Evolutionary conservation across 92 coral and sea anemone species (phyloP).

Genomic region (Montipora capitata): DNA sequence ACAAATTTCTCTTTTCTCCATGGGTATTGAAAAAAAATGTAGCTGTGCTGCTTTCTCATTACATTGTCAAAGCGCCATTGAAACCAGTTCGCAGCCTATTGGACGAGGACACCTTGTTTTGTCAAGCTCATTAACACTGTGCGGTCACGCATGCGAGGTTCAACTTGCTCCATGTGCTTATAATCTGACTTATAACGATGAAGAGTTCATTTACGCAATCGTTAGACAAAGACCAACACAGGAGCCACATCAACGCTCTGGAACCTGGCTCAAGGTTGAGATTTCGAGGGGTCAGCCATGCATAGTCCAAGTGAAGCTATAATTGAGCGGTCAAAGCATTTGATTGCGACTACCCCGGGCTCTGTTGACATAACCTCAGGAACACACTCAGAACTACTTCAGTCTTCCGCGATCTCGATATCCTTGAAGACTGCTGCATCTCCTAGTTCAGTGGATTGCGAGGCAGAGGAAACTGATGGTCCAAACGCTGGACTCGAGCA

Average conservation of each 20-base stretch:
- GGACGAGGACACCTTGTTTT: constrained; percentile 62
- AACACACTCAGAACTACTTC: constrained; percentile 42
- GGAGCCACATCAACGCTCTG: constrained; percentile 1
- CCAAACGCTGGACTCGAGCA: constrained; percentile 79
- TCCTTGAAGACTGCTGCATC: constrained; percentile 42
- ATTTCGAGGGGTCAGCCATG: constrained; percentile 39
- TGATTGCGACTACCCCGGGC: constrained; percentile 15
- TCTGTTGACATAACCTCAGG: constrained; percentile 54
- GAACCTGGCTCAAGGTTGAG: constrained; percentile 20
- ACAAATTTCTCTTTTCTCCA: background rate
- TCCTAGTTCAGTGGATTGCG: constrained; percentile 58
- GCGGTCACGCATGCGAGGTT: constrained; percentile 75
- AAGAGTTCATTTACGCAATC: constrained; percentile 4
- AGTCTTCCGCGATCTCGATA: constrained; percentile 44
- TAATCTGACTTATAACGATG: background rate
- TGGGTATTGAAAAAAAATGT: background rate
- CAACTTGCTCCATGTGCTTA: constrained; percentile 80
- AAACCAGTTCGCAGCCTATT: constrained; percentile 16
- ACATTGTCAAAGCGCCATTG: constrained; percentile 40
- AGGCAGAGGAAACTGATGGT: constrained; percentile 70
- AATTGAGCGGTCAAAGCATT: constrained; percentile 48
- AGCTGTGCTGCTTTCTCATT: constrained; percentile 23
- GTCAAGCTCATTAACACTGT: constrained; percentile 26
- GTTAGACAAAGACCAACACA: background rate
- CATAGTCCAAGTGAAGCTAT: constrained; percentile 38